Conservation (phyloP, 1,140 invertebrate species). For the Drosophila virilis region DNA sequence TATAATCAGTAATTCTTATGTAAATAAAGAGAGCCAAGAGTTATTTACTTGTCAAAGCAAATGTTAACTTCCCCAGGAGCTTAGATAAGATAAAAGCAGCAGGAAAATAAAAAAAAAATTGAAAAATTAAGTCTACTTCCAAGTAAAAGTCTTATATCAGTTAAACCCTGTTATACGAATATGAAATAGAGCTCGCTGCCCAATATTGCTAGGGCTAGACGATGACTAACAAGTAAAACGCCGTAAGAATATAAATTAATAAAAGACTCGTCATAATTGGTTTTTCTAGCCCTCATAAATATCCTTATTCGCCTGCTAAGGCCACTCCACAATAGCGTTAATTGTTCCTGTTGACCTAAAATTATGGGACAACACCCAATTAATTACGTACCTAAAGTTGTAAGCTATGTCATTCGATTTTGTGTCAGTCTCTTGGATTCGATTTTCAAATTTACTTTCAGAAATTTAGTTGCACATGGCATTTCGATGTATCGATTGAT, state of each 20-base stretch:
- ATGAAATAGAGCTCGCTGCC: too few relatives aligned
- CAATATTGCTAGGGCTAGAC: too few relatives aligned
- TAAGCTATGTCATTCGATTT: conserved; percentile 6
- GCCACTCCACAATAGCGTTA: not conserved
- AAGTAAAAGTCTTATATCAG: too few relatives aligned
- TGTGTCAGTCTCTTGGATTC: conserved; percentile 2
- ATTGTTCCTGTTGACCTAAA: not conserved
- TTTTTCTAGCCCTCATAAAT: too few relatives aligned
- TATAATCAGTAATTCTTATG: too few relatives aligned
- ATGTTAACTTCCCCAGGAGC: not conserved
- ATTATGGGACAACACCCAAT: not conserved
- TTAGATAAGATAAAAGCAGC: not conserved
- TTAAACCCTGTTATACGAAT: too few relatives aligned
- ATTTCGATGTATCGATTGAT: conserved; percentile 12
- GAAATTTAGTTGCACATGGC: not conserved
- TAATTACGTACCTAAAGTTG: not conserved
- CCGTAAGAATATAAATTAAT: too few relatives aligned
- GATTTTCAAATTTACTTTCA: not conserved
- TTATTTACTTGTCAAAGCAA: not conserved
- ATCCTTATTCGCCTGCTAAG: not conserved
- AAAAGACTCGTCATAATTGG: too few relatives aligned
- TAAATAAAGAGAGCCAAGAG: not conserved
- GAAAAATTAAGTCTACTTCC: too few relatives aligned
- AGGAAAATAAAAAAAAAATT: not conserved
- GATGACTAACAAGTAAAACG: too few relatives aligned